Evolutionary conservation across 2,797 vertebrate species (phyloP).

Genomic region (Ctenopoma multispine): DNA sequence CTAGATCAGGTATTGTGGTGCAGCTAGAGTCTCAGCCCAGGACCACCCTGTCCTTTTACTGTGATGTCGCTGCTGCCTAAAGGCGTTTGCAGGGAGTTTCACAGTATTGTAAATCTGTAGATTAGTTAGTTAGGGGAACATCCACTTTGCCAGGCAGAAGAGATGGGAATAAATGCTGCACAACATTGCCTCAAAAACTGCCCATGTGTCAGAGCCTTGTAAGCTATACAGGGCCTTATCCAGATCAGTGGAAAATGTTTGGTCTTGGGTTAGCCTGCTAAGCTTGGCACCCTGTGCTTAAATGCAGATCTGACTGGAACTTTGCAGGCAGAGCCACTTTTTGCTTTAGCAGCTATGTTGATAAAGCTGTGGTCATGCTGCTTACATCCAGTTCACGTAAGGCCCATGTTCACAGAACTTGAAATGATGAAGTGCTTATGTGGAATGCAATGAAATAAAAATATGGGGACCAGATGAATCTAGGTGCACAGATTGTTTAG

Average conservation of each 20-base stretch:
- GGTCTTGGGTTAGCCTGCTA: constrained; percentile 39
- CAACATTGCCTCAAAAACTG: constrained; percentile 71
- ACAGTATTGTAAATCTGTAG: constrained; percentile 37
- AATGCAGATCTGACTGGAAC: constrained; percentile 42
- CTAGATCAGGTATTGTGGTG: constrained; percentile 35
- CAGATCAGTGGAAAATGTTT: constrained; percentile 28
- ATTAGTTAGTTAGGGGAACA: constrained; percentile 40
- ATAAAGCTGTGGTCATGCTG: constrained; percentile 41
- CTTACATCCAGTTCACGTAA: constrained; percentile 45
- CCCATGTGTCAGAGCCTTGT: constrained; percentile 60
- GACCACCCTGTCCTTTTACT: constrained; percentile 50
- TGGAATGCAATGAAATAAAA: constrained; percentile 24
- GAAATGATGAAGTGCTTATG: constrained; percentile 46
- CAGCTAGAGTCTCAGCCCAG: constrained; percentile 51
- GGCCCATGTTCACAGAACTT: constrained; percentile 46
- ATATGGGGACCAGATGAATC: constrained; percentile 33
- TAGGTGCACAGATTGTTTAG: constrained; percentile 50
- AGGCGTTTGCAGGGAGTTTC: constrained; percentile 50
- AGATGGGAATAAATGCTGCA: constrained; percentile 63
- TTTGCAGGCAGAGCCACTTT: constrained; percentile 45
- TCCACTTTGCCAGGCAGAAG: constrained; percentile 31
- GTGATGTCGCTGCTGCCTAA: constrained; percentile 60
- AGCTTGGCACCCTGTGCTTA: constrained; percentile 46
- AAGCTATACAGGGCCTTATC: constrained; percentile 62
- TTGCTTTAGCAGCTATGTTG: constrained; percentile 25